phyloP scores from a whole-genome alignment of 1,140 invertebrate genomes.

The Zeugodacus cucurbitae region DNA sequence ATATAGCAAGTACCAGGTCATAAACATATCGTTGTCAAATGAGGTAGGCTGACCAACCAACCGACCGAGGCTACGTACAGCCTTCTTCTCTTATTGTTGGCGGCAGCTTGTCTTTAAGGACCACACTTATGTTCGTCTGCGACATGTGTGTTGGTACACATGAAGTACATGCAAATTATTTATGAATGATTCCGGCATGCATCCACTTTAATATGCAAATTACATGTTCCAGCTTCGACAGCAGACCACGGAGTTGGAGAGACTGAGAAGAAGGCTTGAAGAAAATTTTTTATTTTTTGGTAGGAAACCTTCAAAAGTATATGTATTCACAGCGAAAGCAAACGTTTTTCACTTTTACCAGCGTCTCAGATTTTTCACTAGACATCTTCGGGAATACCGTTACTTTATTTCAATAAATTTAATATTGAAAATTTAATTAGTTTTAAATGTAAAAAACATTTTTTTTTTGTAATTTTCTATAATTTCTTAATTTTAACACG shows the following conservation, averaged over 20 bases:
- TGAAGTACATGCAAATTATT: slow-evolving; percentile 13
- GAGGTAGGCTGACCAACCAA: not conserved
- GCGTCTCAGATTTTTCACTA: not conserved
- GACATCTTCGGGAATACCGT: not conserved
- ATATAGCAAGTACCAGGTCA: not conserved
- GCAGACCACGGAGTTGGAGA: not conserved
- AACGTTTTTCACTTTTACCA: not conserved
- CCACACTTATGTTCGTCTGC: not conserved
- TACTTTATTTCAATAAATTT: not conserved
- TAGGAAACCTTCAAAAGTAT: too few species aligned
- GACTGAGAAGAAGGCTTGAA: too few species aligned
- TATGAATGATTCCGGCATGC: not conserved
- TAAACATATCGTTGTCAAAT: slow-evolving; percentile 28
- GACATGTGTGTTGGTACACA: not conserved
- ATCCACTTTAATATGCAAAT: slow-evolving; percentile 38
- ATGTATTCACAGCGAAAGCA: not conserved
- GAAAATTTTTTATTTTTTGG: too few species aligned
- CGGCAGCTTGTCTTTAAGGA: slow-evolving; percentile 6
- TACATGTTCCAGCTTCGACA: not conserved
- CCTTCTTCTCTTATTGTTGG: not conserved
- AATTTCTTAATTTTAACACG: slow-evolving; percentile 27
- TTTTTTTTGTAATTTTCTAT: not conserved
- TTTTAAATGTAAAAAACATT: not conserved
- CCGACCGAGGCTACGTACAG: not conserved
- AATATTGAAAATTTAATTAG: not conserved